Evolutionary conservation across 2,797 vertebrate genomes (phyloP).

Genomic region (Florisuga fusca): DNA sequence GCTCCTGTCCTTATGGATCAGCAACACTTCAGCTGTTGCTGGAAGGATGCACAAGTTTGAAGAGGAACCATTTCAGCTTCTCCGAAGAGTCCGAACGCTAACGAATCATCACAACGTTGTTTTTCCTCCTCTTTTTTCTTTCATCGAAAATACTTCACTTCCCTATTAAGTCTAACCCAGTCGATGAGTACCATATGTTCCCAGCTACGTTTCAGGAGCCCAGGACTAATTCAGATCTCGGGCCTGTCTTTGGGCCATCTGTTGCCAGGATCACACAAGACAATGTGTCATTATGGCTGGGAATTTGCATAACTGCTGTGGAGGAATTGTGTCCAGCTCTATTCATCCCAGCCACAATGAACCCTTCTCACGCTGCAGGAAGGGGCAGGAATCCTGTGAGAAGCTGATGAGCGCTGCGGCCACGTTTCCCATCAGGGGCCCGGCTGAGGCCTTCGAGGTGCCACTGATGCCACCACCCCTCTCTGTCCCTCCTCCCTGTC

Average conservation of each 20-base stretch:
- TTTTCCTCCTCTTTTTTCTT: neutral
- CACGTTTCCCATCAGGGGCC: neutral
- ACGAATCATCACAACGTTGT: neutral
- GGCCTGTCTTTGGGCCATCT: slow-evolving; percentile 61
- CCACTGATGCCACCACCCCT: fast-evolving
- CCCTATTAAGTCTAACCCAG: neutral
- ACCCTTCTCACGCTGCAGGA: neutral
- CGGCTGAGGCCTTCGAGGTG: neutral
- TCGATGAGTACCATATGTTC: slow-evolving; percentile 49
- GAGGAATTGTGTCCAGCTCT: slow-evolving; percentile 18
- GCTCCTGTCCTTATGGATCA: neutral
- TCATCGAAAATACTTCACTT: neutral
- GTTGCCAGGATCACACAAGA: slow-evolving; percentile 9
- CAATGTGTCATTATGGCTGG: slow-evolving; percentile 32
- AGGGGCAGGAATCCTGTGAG: neutral
- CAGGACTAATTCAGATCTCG: slow-evolving; percentile 55
- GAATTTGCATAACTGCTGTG: slow-evolving; percentile 48
- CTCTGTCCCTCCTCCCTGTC: neutral
- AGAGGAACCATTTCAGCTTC: neutral
- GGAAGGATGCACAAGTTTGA: neutral
- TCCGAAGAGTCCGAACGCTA: neutral
- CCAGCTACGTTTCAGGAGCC: neutral
- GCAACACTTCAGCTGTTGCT: neutral
- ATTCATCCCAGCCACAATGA: neutral
- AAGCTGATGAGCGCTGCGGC: fast-evolving